Base-by-base conservation (phyloP, 2,888 invertebrate species). In the Drosophila rellima region DNA sequence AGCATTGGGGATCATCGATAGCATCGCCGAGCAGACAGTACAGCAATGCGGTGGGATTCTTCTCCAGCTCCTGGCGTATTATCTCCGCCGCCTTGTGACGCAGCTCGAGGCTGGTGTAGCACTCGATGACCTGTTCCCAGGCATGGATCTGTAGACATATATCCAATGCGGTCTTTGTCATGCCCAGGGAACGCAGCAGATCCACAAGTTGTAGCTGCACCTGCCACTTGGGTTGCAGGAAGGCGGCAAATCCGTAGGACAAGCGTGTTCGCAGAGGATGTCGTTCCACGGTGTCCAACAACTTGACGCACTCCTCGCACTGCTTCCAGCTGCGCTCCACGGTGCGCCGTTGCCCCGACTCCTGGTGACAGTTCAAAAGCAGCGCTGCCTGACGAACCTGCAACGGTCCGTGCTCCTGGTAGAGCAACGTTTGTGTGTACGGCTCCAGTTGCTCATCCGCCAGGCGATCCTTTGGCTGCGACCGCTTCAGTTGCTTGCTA, bases 1-100 rank as follows among this genome's bases (percentile, higher is more conserved):
- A 99, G 89, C 95, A 96, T 15, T 94, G 93, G 0, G 95, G 93
- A 83, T 98, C 95, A 85, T 97, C 96, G 66, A 94, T 94, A 1
- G 96, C 96, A 92, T 98, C 98, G 3, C 98, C 98, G n/a, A 99
- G 94, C 40, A 97, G 94, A 91, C 99, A 99, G 93, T 96, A 97
- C 20, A 99, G 93, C 91, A 96, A 95, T 0, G 97, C 96, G 0
- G 97, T 96, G 57, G 97, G 96, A 62, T 96, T 95, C 69, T 96
- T 94, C 2, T 95, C 94, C 62, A 97, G 93, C 91, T 98, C 96
- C 88, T 97, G 95, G 57, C 95, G 94, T 75, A 99, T 97, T 42
- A 99, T 93, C 92, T 97, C 96, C 7, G 98, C 97, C 0, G 99
- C 98, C 95, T 97, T 97, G 88, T 98, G 97, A 37, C 95, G 94